phyloP scores from a whole-genome alignment of 2,113 vertebrate species.

The Fregetta grallaria region DNA sequence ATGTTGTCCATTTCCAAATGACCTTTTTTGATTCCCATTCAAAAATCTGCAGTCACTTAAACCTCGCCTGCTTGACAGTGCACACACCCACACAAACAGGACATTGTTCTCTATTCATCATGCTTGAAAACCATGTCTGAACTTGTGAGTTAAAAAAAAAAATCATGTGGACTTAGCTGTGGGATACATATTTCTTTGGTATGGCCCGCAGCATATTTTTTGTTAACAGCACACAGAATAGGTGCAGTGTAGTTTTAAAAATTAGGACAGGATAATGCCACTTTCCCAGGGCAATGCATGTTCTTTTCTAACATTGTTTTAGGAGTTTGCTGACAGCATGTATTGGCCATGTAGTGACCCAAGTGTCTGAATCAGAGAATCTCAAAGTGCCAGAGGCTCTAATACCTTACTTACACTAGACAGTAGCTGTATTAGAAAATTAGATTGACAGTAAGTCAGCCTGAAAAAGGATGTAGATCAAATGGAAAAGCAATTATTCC shows the following conservation, averaged over 20 bases:
- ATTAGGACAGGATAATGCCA: neutral
- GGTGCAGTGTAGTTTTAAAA: neutral
- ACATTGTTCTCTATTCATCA: conserved; percentile 25
- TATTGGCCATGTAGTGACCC: neutral
- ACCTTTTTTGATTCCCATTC: conserved; percentile 44
- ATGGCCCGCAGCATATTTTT: neutral
- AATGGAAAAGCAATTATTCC: neutral
- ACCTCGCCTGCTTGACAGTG: neutral
- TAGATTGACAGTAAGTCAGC: neutral
- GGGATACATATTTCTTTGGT: neutral
- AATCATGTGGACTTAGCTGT: conserved; percentile 11
- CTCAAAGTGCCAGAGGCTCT: neutral
- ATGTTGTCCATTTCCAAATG: neutral
- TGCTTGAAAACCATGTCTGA: conserved; percentile 38
- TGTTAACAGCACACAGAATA: neutral
- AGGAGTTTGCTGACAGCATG: neutral
- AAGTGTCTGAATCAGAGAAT: neutral
- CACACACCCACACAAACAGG: conserved; percentile 12
- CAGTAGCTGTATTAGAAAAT: neutral
- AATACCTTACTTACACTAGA: neutral
- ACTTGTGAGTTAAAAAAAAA: conserved; percentile 35
- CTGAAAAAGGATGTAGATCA: neutral
- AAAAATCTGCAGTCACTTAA: conserved; percentile 22
- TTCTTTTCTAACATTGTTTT: neutral
- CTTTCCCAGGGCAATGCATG: neutral